phyloP scores from a whole-genome alignment of 1,140 invertebrate genomes.

The Drosophila neocordata region DNA sequence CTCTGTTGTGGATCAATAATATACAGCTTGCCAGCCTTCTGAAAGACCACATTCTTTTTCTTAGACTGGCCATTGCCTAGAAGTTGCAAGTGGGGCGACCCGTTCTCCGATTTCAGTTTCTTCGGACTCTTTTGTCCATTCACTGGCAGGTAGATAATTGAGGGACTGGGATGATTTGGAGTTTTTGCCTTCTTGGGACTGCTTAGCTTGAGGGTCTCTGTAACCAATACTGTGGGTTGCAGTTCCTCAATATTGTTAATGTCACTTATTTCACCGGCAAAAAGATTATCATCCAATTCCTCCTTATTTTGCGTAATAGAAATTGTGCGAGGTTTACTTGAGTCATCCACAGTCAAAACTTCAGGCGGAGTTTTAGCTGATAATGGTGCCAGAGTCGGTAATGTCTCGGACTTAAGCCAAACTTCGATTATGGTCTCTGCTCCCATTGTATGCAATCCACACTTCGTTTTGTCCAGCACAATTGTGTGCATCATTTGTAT shows the following conservation, averaged over 20 bases:
- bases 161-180: constrained; percentile 14
- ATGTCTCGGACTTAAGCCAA: constrained; percentile 85
- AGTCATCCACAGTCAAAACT: background rate
- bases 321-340: constrained; percentile 53
- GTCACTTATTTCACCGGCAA: constrained; percentile 39
- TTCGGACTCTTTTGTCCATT: constrained; percentile 22
- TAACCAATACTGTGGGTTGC: constrained; percentile 67
- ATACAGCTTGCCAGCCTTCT: constrained; percentile 74
- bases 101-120: background rate
- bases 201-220: constrained; percentile 59
- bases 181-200: constrained; percentile 55
- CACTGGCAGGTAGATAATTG: constrained; percentile 40
- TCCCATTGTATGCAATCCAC: constrained; percentile 92
- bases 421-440: constrained; percentile 90
- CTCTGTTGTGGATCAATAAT: constrained; percentile 75
- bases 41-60: constrained; percentile 67
- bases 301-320: constrained; percentile 70
- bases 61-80: constrained; percentile 45
- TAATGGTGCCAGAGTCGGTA: no score
- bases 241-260: constrained; percentile 73
- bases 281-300: constrained; percentile 76
- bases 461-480: constrained; percentile 92
- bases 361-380: no score
- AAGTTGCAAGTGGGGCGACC: background rate
- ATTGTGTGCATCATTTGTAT: constrained; percentile 91